Conservation (phyloP, 2,113 vertebrate species). For the Rhynchomys soricoides region DNA sequence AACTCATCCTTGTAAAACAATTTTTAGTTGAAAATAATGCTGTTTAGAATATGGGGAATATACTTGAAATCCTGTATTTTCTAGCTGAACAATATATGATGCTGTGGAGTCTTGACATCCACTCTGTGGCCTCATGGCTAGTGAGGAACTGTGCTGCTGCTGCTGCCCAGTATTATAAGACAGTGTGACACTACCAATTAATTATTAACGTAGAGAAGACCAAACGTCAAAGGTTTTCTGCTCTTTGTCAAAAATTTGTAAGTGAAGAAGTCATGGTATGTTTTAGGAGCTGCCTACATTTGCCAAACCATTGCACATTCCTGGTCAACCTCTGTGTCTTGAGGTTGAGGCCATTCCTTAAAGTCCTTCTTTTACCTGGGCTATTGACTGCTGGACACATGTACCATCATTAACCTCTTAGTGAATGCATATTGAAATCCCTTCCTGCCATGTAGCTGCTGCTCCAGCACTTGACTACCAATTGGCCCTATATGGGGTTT, state of each 20-base stretch:
- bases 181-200: not conserved
- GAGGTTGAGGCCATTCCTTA: not conserved
- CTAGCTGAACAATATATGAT: not conserved
- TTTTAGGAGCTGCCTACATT: not conserved
- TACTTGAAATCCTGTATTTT: not conserved
- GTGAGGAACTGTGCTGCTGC: not conserved
- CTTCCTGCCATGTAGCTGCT: not conserved
- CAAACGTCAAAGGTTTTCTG: not conserved
- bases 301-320: not conserved
- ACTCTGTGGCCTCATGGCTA: not conserved
- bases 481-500: not conserved
- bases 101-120: not conserved
- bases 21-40: not conserved
- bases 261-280: not conserved
- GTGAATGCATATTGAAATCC: not conserved
- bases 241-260: not conserved
- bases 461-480: not conserved
- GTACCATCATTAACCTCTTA: not conserved
- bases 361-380: not conserved
- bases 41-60: not conserved
- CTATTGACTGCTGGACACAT: not conserved
- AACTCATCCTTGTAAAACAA: not conserved
- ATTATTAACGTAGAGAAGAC: not conserved
- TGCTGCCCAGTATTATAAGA: not conserved
- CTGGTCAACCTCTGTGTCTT: not conserved